phyloP scores from a whole-genome alignment of 2,113 vertebrate species.

The Crotophaga sulcirostris region DNA sequence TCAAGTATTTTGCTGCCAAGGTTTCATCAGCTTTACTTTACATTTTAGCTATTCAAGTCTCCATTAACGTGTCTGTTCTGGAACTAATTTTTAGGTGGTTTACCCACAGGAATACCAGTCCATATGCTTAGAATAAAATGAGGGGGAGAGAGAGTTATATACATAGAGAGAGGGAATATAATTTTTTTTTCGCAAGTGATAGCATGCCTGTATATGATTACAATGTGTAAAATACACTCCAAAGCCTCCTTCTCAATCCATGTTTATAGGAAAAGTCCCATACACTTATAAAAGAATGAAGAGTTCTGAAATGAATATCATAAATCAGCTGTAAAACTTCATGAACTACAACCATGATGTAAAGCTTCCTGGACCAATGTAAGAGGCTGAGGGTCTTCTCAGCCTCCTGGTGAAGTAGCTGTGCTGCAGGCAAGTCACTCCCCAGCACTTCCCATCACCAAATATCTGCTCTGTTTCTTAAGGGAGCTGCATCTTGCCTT shows the following conservation, averaged over 20 bases:
- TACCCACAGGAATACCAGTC: slow-evolving; percentile 41
- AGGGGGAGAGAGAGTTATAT: not conserved
- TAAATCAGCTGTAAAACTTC: slow-evolving; percentile 27
- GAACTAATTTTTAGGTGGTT: slow-evolving; percentile 61
- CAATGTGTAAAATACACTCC: slow-evolving; percentile 4
- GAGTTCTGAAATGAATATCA: not conserved
- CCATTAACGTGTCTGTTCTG: slow-evolving; percentile 38
- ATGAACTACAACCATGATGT: not conserved
- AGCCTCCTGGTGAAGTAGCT: not conserved
- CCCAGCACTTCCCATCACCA: not conserved
- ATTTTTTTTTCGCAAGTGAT: not conserved
- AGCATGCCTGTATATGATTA: not conserved
- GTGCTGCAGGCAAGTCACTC: not conserved
- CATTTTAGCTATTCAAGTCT: not conserved
- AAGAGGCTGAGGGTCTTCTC: not conserved
- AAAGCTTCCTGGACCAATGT: not conserved
- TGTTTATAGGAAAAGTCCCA: not conserved
- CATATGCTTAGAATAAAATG: slow-evolving; percentile 57
- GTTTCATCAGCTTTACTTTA: slow-evolving; percentile 34
- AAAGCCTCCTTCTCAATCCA: not conserved
- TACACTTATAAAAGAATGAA: not conserved
- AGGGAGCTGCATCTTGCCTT: not conserved
- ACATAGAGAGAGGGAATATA: not conserved
- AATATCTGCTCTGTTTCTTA: not conserved
- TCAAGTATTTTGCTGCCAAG: slow-evolving; percentile 28